Evolutionary conservation across 2,888 invertebrate species (phyloP).

Genomic region (Acrobasis suavella): DNA sequence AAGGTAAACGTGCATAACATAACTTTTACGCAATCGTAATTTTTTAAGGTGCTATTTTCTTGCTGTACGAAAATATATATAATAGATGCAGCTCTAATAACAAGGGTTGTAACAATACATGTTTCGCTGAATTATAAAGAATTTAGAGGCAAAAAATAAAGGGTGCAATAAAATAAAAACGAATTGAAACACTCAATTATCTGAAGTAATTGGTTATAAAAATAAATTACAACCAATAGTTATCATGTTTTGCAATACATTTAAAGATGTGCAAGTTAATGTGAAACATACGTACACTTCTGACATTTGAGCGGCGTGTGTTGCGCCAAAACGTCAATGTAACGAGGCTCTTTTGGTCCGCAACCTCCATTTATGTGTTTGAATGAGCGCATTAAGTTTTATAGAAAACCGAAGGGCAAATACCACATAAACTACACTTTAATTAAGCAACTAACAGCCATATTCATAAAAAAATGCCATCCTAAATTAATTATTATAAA

Average conservation of each 20-base stretch:
- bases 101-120: too few species aligned
- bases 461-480: background rate
- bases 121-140: too few species aligned
- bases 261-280: background rate
- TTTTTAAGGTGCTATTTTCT: background rate
- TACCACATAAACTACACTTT: background rate
- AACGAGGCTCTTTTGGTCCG: conserved; percentile 28
- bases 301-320: conserved; percentile 28
- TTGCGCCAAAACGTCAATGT: conserved; percentile 21
- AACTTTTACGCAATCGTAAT: background rate
- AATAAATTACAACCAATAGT: background rate
- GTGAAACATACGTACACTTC: conserved; percentile 21
- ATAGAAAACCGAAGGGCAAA: conserved; percentile 12
- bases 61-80: too few species aligned
- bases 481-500: too few species aligned
- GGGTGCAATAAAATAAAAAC: background rate
- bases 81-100: too few species aligned
- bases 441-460: background rate
- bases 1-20: background rate
- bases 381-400: conserved; percentile 10
- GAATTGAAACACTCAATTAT: conserved; percentile 1
- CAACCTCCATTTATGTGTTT: conserved; percentile 26
- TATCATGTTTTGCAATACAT: conserved; percentile 11
- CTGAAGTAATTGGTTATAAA: background rate
- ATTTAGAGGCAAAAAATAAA: too few species aligned